A percentile compares a stretch with the other conserved stretches of the same genome.
Evolutionary conservation across 2,113 vertebrate species (phyloP).

Genomic region (Aldabrachelys gigantea): DNA sequence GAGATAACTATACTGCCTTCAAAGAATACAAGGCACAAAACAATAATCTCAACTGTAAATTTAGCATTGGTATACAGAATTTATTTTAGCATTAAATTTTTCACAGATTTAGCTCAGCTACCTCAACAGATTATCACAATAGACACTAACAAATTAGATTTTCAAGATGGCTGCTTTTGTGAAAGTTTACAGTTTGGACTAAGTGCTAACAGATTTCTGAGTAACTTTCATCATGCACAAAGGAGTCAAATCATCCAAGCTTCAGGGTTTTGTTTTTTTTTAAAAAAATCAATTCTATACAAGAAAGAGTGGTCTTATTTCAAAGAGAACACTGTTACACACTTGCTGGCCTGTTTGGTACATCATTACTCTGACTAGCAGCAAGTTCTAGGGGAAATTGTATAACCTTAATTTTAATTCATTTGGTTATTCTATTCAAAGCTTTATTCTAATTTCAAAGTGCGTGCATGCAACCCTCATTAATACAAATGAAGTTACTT

Average conservation of each 20-base stretch:
- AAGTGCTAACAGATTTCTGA: background rate
- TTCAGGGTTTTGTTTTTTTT: too few species aligned
- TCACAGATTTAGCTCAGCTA: background rate
- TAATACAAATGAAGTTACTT: background rate
- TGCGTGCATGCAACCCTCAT: background rate
- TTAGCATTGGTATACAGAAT: rapidly evolving
- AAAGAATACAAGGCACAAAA: background rate
- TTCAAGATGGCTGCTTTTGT: background rate
- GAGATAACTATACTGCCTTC: background rate
- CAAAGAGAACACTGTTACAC: background rate
- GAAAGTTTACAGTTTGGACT: background rate
- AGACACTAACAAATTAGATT: background rate
- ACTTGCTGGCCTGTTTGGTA: background rate
- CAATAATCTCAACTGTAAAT: background rate
- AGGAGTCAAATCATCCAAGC: background rate
- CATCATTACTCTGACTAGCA: background rate
- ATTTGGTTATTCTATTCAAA: background rate
- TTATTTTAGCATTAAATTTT: background rate
- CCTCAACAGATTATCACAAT: background rate
- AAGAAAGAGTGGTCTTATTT: background rate
- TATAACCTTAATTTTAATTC: background rate
- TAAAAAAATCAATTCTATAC: background rate
- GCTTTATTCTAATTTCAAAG: background rate
- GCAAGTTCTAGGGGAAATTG: background rate
- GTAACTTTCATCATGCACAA: background rate